Percentiles rank a stretch among this genome's conserved stretches.
phyloP scores from a whole-genome alignment of 2,797 vertebrate species.

The Scyliorhinus canicula region DNA sequence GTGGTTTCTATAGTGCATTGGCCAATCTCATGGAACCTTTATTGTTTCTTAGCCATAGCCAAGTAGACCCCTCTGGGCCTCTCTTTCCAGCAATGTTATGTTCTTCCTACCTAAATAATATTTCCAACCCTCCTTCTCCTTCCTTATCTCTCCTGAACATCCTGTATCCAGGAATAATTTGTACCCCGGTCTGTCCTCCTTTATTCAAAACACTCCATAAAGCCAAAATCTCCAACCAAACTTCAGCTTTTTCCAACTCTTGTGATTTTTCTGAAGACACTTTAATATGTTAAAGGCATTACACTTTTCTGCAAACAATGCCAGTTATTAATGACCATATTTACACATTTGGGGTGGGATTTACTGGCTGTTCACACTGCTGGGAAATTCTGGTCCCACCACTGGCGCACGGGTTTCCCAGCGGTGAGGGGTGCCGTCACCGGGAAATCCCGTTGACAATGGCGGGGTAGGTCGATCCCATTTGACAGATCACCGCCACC shows the following conservation, averaged over 20 bases:
- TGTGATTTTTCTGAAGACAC: neutral
- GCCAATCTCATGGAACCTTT: neutral
- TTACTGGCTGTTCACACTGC: too few relatives aligned
- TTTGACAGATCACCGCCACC: too few relatives aligned
- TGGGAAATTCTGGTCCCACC: too few relatives aligned
- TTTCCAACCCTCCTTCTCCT: too few relatives aligned
- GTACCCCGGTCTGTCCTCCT: neutral
- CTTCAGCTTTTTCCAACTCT: neutral
- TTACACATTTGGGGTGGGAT: too few relatives aligned
- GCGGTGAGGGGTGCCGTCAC: too few relatives aligned
- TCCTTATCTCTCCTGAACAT: neutral
- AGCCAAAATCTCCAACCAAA: too few relatives aligned
- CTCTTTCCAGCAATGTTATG: neutral
- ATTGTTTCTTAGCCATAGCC: neutral
- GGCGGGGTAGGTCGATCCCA: too few relatives aligned
- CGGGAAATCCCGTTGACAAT: too few relatives aligned
- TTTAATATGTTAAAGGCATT: neutral
- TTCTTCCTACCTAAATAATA: too few relatives aligned
- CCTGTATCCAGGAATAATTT: neutral
- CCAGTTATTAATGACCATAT: neutral
- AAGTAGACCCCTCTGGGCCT: neutral
- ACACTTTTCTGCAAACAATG: neutral
- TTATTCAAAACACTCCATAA: neutral
- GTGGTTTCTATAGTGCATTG: neutral
- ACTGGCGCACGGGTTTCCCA: too few relatives aligned